phyloP scores from a whole-genome alignment of 2,797 vertebrate genomes.

The Steatocranus sp. region DNA sequence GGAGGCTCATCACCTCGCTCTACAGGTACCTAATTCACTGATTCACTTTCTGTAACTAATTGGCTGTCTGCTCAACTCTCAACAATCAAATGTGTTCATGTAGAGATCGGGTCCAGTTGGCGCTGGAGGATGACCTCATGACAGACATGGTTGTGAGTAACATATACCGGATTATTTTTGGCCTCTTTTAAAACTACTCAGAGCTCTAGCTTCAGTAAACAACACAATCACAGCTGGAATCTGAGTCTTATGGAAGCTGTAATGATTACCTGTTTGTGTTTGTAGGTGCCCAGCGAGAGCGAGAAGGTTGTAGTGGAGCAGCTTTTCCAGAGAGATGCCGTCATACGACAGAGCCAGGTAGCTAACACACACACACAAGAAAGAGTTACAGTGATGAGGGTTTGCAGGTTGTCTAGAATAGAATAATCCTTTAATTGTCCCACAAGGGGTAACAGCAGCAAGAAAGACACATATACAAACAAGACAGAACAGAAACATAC shows the following conservation, averaged over 20 bases:
- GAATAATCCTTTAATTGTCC: background rate
- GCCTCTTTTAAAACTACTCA: background rate
- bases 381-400: background rate
- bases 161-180: background rate
- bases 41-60: background rate
- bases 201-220: background rate
- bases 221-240: background rate
- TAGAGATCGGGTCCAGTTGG: slow-evolving; percentile 92
- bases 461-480: background rate
- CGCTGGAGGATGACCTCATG: slow-evolving; percentile 87
- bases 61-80: background rate
- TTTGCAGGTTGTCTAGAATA: background rate
- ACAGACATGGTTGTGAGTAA: slow-evolving; percentile 86
- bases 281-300: slow-evolving; percentile 81
- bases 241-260: background rate
- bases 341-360: slow-evolving; percentile 96
- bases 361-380: background rate
- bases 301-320: slow-evolving; percentile 89
- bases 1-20: slow-evolving; percentile 90
- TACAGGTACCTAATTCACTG: slow-evolving; percentile 80
- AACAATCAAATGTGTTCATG: slow-evolving; percentile 3
- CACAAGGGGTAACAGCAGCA: background rate
- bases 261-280: background rate
- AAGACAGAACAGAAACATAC: background rate
- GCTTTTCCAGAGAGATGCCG: slow-evolving; percentile 88